Conservation (phyloP, 2,888 invertebrate species). For the Pterostichus madidus region DNA sequence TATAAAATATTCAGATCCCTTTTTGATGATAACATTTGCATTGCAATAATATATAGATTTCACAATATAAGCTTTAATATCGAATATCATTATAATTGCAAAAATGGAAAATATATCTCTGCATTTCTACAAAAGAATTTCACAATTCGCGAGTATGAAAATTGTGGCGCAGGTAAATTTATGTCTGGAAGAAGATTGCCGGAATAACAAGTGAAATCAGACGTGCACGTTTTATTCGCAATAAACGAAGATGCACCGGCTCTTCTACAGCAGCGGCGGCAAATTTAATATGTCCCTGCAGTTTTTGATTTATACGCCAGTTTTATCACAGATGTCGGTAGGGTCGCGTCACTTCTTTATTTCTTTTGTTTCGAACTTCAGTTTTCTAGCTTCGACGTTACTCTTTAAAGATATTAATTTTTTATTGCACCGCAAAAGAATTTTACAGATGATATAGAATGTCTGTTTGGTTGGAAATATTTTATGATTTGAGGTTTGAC, state of each 20-base stretch:
- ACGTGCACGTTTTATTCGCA: conserved; percentile 42
- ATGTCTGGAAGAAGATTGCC: conserved; percentile 25
- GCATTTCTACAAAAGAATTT: background rate
- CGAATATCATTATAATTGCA: background rate
- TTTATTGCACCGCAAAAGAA: conserved; percentile 32
- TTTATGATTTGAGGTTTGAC: conserved; percentile 30
- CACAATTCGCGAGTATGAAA: conserved; percentile 28
- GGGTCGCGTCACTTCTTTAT: conserved; percentile 9
- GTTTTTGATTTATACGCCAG: conserved; percentile 33
- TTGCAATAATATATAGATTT: too few species aligned
- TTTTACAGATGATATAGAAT: conserved; percentile 2
- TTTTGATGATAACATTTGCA: too few species aligned
- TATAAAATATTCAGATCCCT: too few species aligned
- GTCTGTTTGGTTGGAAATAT: conserved; percentile 6
- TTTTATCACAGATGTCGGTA: conserved; percentile 46
- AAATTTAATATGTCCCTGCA: conserved; percentile 43
- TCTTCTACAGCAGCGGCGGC: background rate
- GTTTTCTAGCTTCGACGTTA: background rate
- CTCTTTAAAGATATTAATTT: conserved; percentile 41
- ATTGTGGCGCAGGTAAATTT: conserved; percentile 34
- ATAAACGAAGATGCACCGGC: conserved; percentile 39
- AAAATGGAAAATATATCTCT: background rate
- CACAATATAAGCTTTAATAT: background rate
- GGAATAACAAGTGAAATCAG: conserved; percentile 48
- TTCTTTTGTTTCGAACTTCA: conserved; percentile 40